Evolutionary conservation across 2,797 vertebrate species (phyloP).

Genomic region (Leontocebus nigricollis): DNA sequence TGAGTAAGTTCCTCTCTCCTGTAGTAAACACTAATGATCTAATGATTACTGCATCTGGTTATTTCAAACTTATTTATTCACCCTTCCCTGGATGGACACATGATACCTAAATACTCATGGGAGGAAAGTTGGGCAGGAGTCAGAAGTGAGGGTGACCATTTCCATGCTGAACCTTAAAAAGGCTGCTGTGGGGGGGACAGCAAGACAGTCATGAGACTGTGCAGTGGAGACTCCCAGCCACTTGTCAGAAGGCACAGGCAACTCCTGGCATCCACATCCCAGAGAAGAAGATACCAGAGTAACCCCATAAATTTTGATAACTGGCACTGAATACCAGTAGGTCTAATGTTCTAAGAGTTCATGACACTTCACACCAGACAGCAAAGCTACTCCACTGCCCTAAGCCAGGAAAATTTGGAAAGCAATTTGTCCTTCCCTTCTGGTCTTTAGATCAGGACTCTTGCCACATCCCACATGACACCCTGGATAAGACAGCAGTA

Average conservation of each 20-base stretch:
- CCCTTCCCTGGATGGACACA: neutral
- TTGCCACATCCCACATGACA: neutral
- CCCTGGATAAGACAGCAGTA: neutral
- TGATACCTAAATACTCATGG: neutral
- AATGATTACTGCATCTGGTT: neutral
- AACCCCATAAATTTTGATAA: neutral
- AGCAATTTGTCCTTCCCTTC: neutral
- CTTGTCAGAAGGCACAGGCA: neutral
- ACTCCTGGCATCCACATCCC: neutral
- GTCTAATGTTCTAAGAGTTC: neutral
- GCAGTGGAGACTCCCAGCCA: neutral
- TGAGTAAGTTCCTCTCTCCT: neutral
- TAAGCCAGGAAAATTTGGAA: neutral
- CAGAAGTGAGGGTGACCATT: neutral
- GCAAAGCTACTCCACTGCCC: neutral
- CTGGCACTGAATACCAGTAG: neutral
- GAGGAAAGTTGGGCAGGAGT: conserved; percentile 4
- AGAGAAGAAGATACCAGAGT: neutral
- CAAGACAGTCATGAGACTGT: too few species aligned
- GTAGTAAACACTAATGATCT: neutral
- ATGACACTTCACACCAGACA: neutral
- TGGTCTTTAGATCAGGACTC: neutral
- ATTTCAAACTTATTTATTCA: neutral
- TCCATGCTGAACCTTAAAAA: neutral
- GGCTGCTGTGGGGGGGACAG: neutral